Base-by-base conservation (phyloP, 2,113 vertebrate genomes). In the Okapia johnstoni region DNA sequence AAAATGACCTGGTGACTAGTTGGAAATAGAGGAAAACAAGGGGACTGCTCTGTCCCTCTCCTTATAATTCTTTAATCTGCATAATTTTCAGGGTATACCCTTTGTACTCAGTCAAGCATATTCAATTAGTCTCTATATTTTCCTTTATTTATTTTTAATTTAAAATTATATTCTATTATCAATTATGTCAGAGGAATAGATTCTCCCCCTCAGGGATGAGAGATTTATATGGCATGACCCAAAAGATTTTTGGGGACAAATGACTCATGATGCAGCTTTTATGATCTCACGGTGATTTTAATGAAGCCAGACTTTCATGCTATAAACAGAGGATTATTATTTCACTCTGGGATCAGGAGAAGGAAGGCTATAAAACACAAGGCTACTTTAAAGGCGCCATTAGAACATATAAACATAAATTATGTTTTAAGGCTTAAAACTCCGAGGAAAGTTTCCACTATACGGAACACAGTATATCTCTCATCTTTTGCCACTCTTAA, bases 81-180 rank as follows among this genome's bases (percentile, higher is more conserved):
- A 60, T 50, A 50, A 60, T 61, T 95, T 94, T 58, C 36, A 73
- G 52, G 10, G 0, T 33, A 57, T 70, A 58, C n/a, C 3, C 43
- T 90, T 93, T 70, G 55, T 30, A 57, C 16, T 83, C 30, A 70
- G 25, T 16, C 76, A 85, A 94, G 6, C 33, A 88, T 48, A 61
- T 50, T 14, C 26, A 66, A 55, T 79, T 81, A 46, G n/a, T 46
- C n/a, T 92, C 50, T 93, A n/a, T 48, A 63, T 81, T 60, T 95
- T 80, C 70, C 88, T 94, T 87, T 87, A 77, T 19, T 89, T 93
- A 77, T 33, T 89, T 96, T 92, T 57, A 66, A 94, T 50, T 94
- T 40, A 33, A 94, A 88, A 80, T 55, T 86, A 52, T 85, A 55
- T 52, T 86, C 77, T 73, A 70, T 79, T 70, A 92, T 70, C 83